Evolutionary conservation across 1,140 invertebrate genomes (phyloP).

Genomic region (Thaumatotibia leucotreta): DNA sequence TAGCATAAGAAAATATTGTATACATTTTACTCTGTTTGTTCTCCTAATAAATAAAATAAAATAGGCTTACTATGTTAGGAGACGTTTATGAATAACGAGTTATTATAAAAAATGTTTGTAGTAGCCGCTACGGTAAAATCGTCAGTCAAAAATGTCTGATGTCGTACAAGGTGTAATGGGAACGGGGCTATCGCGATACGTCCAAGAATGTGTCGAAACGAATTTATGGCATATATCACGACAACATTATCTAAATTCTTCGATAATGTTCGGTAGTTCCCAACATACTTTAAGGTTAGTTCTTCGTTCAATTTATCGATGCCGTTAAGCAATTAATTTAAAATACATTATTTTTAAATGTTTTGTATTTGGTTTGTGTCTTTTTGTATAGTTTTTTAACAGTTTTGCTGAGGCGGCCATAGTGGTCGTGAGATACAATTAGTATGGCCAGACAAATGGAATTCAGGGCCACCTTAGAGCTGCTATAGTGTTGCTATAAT

Average conservation of each 20-base stretch:
- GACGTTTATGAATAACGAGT: background rate
- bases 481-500: background rate
- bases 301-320: background rate
- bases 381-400: background rate
- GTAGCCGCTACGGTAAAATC: background rate
- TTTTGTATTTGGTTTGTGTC: background rate
- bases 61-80: too few relatives aligned
- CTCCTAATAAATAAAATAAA: too few relatives aligned
- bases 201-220: background rate
- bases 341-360: background rate
- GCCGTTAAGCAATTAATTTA: background rate
- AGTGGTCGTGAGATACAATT: background rate
- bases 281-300: background rate
- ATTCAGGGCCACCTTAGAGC: background rate
- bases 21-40: too few relatives aligned
- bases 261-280: background rate
- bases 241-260: constrained; percentile 8
- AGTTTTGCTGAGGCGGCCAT: background rate
- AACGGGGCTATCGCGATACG: background rate
- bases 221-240: background rate
- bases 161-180: background rate
- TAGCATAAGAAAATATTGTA: too few relatives aligned
- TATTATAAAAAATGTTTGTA: background rate
- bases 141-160: background rate
- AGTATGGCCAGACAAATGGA: background rate